Evolutionary conservation across 1,140 invertebrate species (phyloP).

Genomic region (Apis dorsata): DNA sequence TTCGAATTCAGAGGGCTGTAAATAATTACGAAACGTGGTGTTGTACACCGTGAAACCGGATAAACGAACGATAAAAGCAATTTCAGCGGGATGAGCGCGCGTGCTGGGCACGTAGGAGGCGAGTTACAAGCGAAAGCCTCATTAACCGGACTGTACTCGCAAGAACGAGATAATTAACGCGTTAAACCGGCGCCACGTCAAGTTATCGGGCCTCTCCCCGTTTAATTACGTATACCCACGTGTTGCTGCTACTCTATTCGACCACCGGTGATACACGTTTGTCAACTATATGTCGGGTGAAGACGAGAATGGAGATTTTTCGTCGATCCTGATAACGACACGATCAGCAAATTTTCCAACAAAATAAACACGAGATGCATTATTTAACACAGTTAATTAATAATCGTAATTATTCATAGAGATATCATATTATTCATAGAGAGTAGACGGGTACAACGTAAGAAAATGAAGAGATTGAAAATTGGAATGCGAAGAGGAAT

Average conservation of each 20-base stretch:
- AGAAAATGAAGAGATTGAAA: constrained; percentile 23
- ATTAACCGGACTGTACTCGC: constrained; percentile 59
- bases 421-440: constrained; percentile 59
- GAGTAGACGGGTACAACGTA: constrained; percentile 46
- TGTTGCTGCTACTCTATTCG: constrained; percentile 67
- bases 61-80: constrained; percentile 52
- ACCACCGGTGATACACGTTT: constrained; percentile 60
- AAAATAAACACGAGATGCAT: too few species aligned
- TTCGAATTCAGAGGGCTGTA: constrained; percentile 31
- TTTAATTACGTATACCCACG: constrained; percentile 71
- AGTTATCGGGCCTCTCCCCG: constrained; percentile 70
- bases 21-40: constrained; percentile 13
- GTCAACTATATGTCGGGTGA: not conserved
- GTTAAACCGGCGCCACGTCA: constrained; percentile 69
- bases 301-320: not conserved
- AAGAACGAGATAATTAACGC: constrained; percentile 74
- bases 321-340: not conserved
- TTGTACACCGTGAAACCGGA: not conserved
- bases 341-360: too few species aligned
- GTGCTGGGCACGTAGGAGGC: constrained; percentile 66
- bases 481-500: not conserved
- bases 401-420: constrained; percentile 64
- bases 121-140: constrained; percentile 59
- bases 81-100: constrained; percentile 33
- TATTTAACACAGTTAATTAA: constrained; percentile 60